These are phyloP conservation scores for Rhinella marina DNA, from an alignment of 2,797 vertebrate species.

Conservation along the genomic window DNA sequence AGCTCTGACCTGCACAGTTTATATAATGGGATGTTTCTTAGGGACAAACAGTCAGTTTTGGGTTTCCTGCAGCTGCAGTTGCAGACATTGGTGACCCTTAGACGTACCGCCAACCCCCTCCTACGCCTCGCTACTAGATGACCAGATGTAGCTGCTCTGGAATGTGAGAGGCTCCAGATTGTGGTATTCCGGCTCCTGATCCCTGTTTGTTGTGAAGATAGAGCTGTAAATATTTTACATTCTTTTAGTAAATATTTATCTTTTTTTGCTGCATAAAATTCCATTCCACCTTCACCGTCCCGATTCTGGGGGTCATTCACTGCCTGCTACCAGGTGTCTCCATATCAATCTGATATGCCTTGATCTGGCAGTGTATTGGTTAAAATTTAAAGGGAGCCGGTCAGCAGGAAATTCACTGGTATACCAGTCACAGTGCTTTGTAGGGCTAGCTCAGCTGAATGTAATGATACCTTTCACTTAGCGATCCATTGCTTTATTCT, in stretches of 20 bases:
- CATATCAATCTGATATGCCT: too few species aligned
- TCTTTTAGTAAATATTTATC: conserved; percentile 33
- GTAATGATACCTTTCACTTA: too few species aligned
- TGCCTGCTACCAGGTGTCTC: background rate
- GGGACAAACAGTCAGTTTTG: background rate
- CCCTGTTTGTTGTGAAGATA: background rate
- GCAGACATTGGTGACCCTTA: background rate
- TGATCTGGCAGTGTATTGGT: too few species aligned
- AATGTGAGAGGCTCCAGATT: background rate
- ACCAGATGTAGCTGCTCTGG: background rate
- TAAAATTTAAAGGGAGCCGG: too few species aligned
- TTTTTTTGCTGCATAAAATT: background rate
- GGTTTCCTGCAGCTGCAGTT: background rate
- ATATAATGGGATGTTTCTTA: background rate
- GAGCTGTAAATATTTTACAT: conserved; percentile 27
- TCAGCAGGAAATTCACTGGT: too few species aligned
- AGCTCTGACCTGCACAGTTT: background rate
- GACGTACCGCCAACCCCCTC: background rate
- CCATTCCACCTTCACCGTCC: background rate
- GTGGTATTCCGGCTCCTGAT: background rate
- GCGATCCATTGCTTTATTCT: too few species aligned
- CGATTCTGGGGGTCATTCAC: background rate
- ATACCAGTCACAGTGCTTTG: too few species aligned
- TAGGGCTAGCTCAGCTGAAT: too few species aligned
- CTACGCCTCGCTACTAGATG: too few species aligned